Conservation (phyloP, 2,113 vertebrate genomes). For the Plestiodon gilberti region DNA sequence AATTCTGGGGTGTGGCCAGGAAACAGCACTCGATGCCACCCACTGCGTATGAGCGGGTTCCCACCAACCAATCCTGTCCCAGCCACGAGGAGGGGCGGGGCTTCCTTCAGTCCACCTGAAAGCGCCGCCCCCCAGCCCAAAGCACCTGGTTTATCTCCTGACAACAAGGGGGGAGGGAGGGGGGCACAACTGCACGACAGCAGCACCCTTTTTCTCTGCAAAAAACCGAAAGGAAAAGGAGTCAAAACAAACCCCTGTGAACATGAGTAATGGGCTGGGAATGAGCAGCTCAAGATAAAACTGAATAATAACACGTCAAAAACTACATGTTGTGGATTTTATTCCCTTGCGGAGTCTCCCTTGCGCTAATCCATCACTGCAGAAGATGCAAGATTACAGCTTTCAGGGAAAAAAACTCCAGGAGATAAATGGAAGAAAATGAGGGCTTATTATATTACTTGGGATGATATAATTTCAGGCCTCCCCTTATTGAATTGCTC, state of each 20-base stretch:
- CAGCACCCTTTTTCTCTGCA: constrained; percentile 18
- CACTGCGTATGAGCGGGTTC: too few relatives aligned
- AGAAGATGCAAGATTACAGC: constrained; percentile 80
- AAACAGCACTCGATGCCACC: too few relatives aligned
- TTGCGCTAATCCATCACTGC: constrained; percentile 81
- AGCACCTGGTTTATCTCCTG: neutral
- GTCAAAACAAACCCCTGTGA: constrained; percentile 60
- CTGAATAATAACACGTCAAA: constrained; percentile 84
- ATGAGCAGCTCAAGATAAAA: constrained; percentile 80
- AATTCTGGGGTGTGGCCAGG: neutral
- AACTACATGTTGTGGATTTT: constrained; percentile 83
- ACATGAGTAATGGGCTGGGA: constrained; percentile 81
- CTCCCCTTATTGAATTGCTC: constrained; percentile 77
- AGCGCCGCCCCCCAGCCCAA: neutral
- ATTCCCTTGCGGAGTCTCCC: constrained; percentile 82
- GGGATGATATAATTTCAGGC: constrained; percentile 73
- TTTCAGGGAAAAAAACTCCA: constrained; percentile 71
- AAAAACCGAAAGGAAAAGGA: constrained; percentile 35
- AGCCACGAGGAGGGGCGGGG: too few relatives aligned
- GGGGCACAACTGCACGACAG: neutral
- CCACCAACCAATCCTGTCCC: neutral
- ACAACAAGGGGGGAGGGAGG: neutral
- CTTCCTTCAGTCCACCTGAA: neutral
- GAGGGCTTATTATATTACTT: constrained; percentile 83
- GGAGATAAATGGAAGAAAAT: constrained; percentile 85